Evolutionary conservation across 2,113 vertebrate species (phyloP), one percentile per base, ranked within the genome.

Genomic region (Platanista minor): DNA sequence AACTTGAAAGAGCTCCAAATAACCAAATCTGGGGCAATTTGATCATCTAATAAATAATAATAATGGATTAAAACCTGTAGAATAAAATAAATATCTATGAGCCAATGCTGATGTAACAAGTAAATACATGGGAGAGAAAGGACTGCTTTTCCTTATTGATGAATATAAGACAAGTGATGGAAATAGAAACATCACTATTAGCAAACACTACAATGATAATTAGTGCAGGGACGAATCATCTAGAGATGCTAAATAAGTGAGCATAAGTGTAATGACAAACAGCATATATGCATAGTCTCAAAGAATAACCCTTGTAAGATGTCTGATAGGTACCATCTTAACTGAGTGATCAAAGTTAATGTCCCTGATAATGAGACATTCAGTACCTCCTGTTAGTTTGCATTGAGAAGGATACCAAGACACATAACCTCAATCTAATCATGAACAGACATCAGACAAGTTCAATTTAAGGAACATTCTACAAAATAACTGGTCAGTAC

Each of bases 121-220:
- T 62, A 93, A 71, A 91, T 64, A 71, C 27, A n/a, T 62, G 43
- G 61, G 6, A 36, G 46, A 67, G 62, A 91, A 95, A 95, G 36
- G 57, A 80, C 41, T 94, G 29, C 41, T 91, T 95, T 94, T 88
- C n/a, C 46, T 80, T 91, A 61, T 89, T 74, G 61, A 67, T 90
- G 23, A 75, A 62, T 75, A 54, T 78, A 82, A 10, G 59, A 74
- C 25, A 91, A 82, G 41, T 67, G 49, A 46, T 57, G 13, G 80
- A 54, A 74, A 90, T 81, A 88, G 8, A 75, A 95, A 92, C 54
- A 43, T 94, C 46, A 92, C 4, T 52, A 25, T 64, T 91, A 41
- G 52, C 77, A 96, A 78, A 59, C 21, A 66, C 17, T 54, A 74
- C 15, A 39, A 2, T 84, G 46, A 41, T 85, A 64, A 84, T 59